phyloP scores from a whole-genome alignment of 2,797 vertebrate species.

The Prionace glauca region DNA sequence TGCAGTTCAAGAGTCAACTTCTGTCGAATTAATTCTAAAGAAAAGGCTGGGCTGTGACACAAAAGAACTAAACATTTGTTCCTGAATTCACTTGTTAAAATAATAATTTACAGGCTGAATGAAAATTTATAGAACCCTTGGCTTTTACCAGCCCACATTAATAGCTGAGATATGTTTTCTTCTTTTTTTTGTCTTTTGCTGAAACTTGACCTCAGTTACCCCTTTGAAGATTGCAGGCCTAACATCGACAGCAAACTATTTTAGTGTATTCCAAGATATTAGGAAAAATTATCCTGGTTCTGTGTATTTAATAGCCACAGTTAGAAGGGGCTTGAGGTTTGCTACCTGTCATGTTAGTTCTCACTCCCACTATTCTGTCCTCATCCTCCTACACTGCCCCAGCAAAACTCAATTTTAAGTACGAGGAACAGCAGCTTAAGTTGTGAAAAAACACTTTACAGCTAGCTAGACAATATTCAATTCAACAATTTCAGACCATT shows the following conservation, averaged over 20 bases:
- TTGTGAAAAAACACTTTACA: not conserved
- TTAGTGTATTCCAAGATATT: not conserved
- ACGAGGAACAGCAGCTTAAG: not conserved
- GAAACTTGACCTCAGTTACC: not conserved
- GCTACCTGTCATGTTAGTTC: not conserved
- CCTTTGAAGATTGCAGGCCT: not conserved
- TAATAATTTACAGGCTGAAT: too few relatives aligned
- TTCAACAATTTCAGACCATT: not conserved
- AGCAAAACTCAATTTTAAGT: not conserved
- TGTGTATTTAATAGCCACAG: too few relatives aligned
- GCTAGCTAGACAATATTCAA: not conserved
- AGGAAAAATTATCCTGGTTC: not conserved
- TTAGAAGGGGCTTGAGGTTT: not conserved
- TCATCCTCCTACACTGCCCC: not conserved
- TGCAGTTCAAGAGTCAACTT: conserved; percentile 28
- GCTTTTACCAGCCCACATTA: not conserved
- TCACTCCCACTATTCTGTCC: not conserved
- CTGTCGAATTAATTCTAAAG: conserved; percentile 23
- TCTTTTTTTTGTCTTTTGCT: not conserved
- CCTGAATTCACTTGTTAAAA: conserved; percentile 19
- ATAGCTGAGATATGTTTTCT: not conserved
- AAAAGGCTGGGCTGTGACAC: conserved; percentile 2
- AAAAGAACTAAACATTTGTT: not conserved
- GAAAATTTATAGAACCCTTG: not conserved
- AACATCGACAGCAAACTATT: not conserved